Evolutionary conservation across 2,797 vertebrate species (phyloP), one percentile per base, ranked within the genome.

Genomic region (Lophius americanus): DNA sequence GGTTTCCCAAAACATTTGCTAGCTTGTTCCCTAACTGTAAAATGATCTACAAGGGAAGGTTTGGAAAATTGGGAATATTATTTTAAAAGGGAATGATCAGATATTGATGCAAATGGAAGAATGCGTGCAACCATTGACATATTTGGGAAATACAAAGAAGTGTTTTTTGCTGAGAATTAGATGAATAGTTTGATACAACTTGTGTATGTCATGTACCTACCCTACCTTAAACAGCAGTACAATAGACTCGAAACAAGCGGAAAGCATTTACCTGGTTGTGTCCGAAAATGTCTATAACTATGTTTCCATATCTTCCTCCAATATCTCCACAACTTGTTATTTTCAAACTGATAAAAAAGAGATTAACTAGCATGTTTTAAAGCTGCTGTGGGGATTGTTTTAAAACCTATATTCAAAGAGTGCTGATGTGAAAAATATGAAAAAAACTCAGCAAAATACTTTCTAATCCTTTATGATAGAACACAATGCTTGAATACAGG

Each of bases 1-100:
- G 10, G 54, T 33, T 77, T 81, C 68, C 77, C 70, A 72, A 78
- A 82, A 64, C 57, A 72, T 73, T 68, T 73, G 62, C 56, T 76
- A 69, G 9, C 56, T 53, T 51, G 4, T 48, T 63, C 44, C 32
- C 35, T 67, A 68, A 70, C 69, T 56, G 32, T 3, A 48, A 63
- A 63, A 51, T 74, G 35, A 63, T 38, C 10, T 50, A 51, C 4
- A 55, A 37, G 62, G 13, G n/a, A 59, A 71, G 3, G 11, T 14
- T 42, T 9, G 9, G 10, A 57, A 37, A 72, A 23, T 49, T 38
- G 32, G 13, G 41, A 51, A 68, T 6, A 23, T 4, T 14, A 50
- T 44, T 4, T 64, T 39, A 50, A 52, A 69, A 41, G 23, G 23
- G 3, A 12, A 36, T 35, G 6, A 59, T 33, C 51, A 67, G 10